Base-by-base conservation (phyloP, 1,140 invertebrate species). In the Varroa destructor region DNA sequence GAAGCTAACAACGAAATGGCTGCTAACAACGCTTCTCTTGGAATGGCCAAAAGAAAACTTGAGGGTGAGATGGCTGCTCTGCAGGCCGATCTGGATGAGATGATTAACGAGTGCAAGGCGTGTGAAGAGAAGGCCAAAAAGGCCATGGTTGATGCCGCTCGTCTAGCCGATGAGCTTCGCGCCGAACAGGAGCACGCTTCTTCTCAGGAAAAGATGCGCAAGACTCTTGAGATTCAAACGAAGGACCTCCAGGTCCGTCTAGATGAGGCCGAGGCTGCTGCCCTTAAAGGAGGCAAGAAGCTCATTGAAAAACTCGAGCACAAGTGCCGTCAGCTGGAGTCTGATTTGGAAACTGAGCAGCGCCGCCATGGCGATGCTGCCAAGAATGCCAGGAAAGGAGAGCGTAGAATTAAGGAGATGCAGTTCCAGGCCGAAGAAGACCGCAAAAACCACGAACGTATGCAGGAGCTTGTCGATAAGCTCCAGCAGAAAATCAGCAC, bases 401-500 rank as follows among this genome's bases (percentile, higher is more conserved):
- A 84, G 89, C 77, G 84, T 55, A 79, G 82, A 73, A 78, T 83
- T 67, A 84, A 85, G 75, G 84, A 85, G 76, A 76, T 85, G 57
- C 91, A 89, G 83, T 97, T 97, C 90, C 86, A 91, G 84, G 88
- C 89, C 73, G 93, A 97, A 77, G 93, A 97, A 80, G 93, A 97
- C 83, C 88, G 90, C 81, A 97, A 97, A 86, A 95, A 94, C 84
- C 91, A 95, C 82, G 91, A 96, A 80, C 88, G 92, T 78, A 91
- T 96, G 86, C 92, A 96, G 82, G 93, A 97, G 83, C 86, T 97
- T 75, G 92, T 97, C 76, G 95, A 98, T 84, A 97, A 97, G 86
- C 87, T 98, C 71, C 93, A 97, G 85, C 89, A 93, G 83, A 99
- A 98, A 86, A 95, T 98, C 85, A 97, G 97, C 86, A 93, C 90